These are phyloP conservation scores for Nematostella vectensis DNA, from an alignment of 92 coral and sea anemone species.

Conservation along the genomic window DNA sequence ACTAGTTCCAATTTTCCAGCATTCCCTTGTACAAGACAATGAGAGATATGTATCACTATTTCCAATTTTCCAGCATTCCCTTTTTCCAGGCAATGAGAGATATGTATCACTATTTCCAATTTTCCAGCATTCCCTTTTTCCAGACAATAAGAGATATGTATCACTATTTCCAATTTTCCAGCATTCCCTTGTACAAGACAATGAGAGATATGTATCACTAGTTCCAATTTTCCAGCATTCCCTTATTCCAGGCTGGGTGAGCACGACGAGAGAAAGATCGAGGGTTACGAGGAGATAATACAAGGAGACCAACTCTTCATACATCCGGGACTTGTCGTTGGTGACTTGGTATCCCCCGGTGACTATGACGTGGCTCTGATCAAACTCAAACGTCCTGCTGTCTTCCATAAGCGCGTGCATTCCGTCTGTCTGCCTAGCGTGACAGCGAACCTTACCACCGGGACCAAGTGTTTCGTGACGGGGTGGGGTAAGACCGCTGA, in stretches of 20 bases:
- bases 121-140: too few species aligned
- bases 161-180: too few species aligned
- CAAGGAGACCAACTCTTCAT: slow-evolving; percentile 39
- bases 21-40: too few species aligned
- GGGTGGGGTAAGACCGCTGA: slow-evolving; percentile 83
- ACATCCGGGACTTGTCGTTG: slow-evolving; percentile 63
- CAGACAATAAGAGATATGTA: too few species aligned
- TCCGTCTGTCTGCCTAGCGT: slow-evolving; percentile 69
- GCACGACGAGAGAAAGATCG: slow-evolving; percentile 61
- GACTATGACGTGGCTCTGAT: slow-evolving; percentile 81
- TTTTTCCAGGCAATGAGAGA: too few species aligned
- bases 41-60: too few species aligned
- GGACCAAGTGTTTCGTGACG: slow-evolving; percentile 63
- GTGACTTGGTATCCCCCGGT: slow-evolving; percentile 34
- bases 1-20: too few species aligned
- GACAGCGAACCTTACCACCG: slow-evolving; percentile 36
- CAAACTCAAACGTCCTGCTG: slow-evolving; percentile 84
- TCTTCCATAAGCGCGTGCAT: slow-evolving; percentile 61
- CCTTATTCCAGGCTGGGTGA: slow-evolving; percentile 82
- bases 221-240: too few species aligned
- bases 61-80: too few species aligned
- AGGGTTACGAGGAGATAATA: slow-evolving; percentile 68
- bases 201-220: too few species aligned
- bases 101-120: too few species aligned
- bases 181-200: too few species aligned